phyloP scores from a whole-genome alignment of 2,113 vertebrate genomes.

The Clarias macrocephalus region DNA sequence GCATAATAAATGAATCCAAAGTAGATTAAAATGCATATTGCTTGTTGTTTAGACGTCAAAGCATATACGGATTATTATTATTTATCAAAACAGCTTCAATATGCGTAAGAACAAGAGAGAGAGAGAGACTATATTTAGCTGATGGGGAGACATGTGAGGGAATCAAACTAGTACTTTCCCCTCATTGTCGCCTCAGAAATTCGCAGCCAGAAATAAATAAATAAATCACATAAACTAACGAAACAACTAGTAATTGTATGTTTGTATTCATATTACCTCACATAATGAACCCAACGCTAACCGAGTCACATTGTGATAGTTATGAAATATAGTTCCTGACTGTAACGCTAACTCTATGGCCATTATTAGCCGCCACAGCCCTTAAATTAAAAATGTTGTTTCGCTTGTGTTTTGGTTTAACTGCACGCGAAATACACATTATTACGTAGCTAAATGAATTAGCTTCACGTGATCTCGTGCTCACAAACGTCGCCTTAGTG shows the following conservation, averaged over 20 bases:
- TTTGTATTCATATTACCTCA: background rate
- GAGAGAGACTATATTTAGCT: background rate
- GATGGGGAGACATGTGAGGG: background rate
- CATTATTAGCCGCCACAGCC: background rate
- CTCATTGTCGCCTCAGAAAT: background rate
- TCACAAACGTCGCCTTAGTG: background rate
- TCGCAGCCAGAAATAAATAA: background rate
- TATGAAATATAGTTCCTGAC: background rate
- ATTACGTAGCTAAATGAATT: background rate
- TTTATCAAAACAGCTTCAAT: background rate
- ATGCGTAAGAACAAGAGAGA: background rate
- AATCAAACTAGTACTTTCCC: background rate
- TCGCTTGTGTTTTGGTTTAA: background rate
- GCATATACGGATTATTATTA: background rate
- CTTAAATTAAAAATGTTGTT: background rate
- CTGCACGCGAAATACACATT: background rate
- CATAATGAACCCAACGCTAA: background rate
- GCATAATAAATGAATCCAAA: background rate
- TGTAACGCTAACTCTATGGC: background rate
- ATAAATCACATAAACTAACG: background rate
- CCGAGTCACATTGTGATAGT: no score
- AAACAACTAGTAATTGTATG: background rate
- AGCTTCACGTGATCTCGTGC: background rate
- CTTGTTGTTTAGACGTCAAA: background rate
- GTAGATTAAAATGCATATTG: background rate